phyloP scores from a whole-genome alignment of 2,113 vertebrate genomes.

The Pelecanoides urinatrix region DNA sequence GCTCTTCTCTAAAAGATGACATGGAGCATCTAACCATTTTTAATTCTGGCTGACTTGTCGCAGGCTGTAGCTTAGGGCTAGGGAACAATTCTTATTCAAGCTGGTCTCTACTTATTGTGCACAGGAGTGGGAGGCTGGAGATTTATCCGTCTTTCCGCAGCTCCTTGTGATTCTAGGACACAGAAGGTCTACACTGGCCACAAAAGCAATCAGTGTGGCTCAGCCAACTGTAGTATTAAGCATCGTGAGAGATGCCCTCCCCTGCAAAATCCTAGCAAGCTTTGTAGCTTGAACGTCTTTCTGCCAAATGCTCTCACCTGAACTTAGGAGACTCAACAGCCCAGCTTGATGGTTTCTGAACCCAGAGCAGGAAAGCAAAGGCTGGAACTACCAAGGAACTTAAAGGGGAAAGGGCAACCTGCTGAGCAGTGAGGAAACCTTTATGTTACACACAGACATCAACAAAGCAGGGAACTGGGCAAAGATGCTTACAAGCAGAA shows the following conservation, averaged over 20 bases:
- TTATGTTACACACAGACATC: not conserved
- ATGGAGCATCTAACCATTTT: not conserved
- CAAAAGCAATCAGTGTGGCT: not conserved
- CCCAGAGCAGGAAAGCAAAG: not conserved
- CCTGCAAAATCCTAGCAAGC: not conserved
- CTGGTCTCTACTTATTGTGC: not conserved
- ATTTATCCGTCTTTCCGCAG: not conserved
- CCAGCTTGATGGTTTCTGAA: not conserved
- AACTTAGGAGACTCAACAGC: not conserved
- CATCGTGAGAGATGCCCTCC: not conserved
- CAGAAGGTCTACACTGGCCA: not conserved
- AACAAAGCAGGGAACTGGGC: not conserved
- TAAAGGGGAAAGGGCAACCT: not conserved
- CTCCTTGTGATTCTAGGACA: not conserved
- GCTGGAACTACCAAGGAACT: not conserved
- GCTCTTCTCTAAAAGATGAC: not conserved
- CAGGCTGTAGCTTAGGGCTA: not conserved
- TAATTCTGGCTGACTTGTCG: not conserved
- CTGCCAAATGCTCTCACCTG: not conserved
- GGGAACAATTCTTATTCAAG: not conserved
- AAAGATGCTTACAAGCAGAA: conserved; percentile 90
- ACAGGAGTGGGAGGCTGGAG: not conserved
- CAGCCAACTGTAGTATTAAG: not conserved
- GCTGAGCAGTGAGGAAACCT: not conserved
- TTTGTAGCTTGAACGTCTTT: not conserved